Evolutionary conservation across 1,140 invertebrate species (phyloP).

Genomic region (Gonatopus flavifemur): DNA sequence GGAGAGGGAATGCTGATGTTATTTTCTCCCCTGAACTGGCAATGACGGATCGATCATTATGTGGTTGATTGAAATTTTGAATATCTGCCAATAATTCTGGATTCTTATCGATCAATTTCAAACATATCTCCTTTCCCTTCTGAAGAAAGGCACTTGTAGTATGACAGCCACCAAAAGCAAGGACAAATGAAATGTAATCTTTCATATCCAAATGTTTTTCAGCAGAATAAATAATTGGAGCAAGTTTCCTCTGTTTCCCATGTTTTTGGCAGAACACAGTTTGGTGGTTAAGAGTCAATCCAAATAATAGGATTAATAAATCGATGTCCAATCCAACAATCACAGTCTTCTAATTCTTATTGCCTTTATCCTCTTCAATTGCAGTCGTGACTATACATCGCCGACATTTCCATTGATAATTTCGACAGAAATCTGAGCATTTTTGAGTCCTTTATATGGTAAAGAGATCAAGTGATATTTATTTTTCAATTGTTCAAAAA

Average conservation of each 20-base stretch:
- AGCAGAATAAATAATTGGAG: background rate
- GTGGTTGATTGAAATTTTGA: background rate
- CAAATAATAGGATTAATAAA: too few species aligned
- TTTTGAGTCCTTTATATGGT: slow-evolving; percentile 1
- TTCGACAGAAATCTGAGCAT: background rate
- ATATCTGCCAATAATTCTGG: background rate
- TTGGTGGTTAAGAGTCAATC: background rate
- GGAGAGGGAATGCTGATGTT: slow-evolving; percentile 9
- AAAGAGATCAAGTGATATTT: slow-evolving; percentile 7
- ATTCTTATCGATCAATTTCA: background rate
- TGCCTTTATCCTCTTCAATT: slow-evolving; percentile 1
- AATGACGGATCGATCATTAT: background rate
- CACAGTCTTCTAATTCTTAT: background rate
- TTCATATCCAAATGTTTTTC: too few species aligned
- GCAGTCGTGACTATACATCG: slow-evolving; percentile 7
- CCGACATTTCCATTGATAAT: slow-evolving; percentile 4
- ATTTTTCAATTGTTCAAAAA: slow-evolving; percentile 12
- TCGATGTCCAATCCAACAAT: too few species aligned
- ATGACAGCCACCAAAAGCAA: slow-evolving; percentile 1
- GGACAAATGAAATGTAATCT: slow-evolving; percentile 8
- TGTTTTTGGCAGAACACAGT: slow-evolving; percentile 7
- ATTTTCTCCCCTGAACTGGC: too few species aligned
- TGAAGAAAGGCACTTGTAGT: slow-evolving; percentile 6
- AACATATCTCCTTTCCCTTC: slow-evolving; percentile 11
- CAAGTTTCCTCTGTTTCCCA: background rate